A percentile compares a stretch with the other conserved stretches of the same genome.
phyloP scores from a whole-genome alignment of 2,888 invertebrate species.

The Slavum lentiscoides region DNA sequence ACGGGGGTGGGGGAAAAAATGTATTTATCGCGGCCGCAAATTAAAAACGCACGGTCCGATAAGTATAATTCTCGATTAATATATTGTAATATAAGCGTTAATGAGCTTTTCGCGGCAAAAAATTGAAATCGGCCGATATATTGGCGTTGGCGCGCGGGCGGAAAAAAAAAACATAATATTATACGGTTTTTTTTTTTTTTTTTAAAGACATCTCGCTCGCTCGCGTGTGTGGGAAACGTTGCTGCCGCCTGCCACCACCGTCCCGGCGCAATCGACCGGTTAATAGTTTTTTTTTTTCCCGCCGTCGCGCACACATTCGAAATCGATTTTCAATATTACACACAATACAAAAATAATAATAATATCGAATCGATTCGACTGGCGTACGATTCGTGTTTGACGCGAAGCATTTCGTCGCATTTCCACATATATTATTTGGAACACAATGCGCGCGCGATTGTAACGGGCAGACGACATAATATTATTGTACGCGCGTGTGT shows the following conservation, averaged over 20 bases:
- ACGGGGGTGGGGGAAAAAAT: neutral
- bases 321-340: slow-evolving; percentile 30
- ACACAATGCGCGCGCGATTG: neutral
- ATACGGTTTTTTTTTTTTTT: neutral
- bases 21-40: slow-evolving; percentile 18
- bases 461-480: neutral
- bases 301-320: slow-evolving; percentile 25
- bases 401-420: neutral
- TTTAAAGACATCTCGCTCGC: neutral
- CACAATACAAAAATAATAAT: slow-evolving; percentile 35
- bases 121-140: slow-evolving; percentile 1
- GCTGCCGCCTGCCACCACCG: neutral
- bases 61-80: slow-evolving; percentile 47
- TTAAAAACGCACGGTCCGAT: slow-evolving; percentile 49
- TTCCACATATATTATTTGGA: neutral
- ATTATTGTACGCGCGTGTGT: too few species aligned
- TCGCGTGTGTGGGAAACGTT: slow-evolving; percentile 26
- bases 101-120: slow-evolving; percentile 25
- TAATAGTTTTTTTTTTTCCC: slow-evolving; percentile 51
- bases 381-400: slow-evolving; percentile 21
- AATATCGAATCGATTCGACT: neutral
- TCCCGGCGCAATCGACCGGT: slow-evolving; percentile 45
- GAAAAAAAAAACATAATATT: too few species aligned
- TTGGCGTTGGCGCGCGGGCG: neutral
- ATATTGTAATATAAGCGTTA: neutral